phyloP scores from a whole-genome alignment of 2,113 vertebrate species.

The Excalfactoria chinensis region DNA sequence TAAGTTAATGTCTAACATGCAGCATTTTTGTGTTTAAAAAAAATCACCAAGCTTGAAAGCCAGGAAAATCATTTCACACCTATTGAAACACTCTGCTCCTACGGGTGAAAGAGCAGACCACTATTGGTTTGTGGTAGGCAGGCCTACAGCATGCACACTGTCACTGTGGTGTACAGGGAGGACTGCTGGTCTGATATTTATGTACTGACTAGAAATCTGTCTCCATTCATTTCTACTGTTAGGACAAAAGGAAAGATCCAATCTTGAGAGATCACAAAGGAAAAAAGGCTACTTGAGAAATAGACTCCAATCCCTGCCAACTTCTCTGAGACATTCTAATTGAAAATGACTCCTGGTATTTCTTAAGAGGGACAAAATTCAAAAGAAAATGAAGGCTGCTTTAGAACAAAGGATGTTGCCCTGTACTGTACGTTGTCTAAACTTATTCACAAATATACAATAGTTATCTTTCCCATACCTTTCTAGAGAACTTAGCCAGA shows the following conservation, averaged over 20 bases:
- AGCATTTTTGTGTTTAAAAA: not conserved
- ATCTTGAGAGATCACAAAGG: constrained; percentile 53
- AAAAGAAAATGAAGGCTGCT: constrained; percentile 58
- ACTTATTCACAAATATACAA: not conserved
- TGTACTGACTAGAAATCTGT: constrained; percentile 22
- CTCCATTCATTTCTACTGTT: constrained; percentile 31
- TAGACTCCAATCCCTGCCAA: constrained; percentile 55
- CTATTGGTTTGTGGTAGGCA: not conserved
- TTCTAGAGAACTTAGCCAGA: constrained; percentile 30
- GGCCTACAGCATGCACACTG: not conserved
- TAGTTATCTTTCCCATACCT: not conserved
- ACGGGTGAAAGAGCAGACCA: not conserved
- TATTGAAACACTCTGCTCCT: not conserved
- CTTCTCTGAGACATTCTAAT: constrained; percentile 59
- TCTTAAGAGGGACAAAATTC: constrained; percentile 50
- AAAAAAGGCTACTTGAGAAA: constrained; percentile 66
- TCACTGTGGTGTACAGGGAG: not conserved
- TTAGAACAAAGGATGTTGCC: constrained; percentile 54
- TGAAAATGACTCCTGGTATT: constrained; percentile 67
- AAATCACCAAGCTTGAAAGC: not conserved
- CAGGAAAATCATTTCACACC: not conserved
- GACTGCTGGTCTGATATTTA: constrained; percentile 21
- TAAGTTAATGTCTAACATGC: not conserved
- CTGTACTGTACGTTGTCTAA: constrained; percentile 17
- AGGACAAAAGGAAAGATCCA: constrained; percentile 45